These are phyloP conservation scores for Sinocyclocheilus grahami DNA, from an alignment of 2,113 vertebrate species.

Conservation along the genomic window DNA sequence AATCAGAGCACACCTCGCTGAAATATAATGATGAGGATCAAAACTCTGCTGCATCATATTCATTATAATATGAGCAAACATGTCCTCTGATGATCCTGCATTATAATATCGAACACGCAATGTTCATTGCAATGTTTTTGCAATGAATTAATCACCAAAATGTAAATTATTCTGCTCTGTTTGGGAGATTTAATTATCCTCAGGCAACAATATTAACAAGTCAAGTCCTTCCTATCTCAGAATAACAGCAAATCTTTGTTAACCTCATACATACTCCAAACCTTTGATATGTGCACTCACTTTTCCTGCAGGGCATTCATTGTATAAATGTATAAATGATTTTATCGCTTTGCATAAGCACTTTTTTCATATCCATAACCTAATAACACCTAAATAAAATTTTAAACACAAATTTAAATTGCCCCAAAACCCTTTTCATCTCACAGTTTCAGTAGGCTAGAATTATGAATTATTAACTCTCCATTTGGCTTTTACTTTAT, in stretches of 20 bases:
- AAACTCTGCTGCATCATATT: conserved; percentile 2
- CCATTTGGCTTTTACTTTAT: conserved; percentile 40
- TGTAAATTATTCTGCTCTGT: conserved; percentile 24
- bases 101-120: neutral
- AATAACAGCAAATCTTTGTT: conserved; percentile 28
- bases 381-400: conserved; percentile 43
- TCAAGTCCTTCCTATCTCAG: conserved; percentile 24
- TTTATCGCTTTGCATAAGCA: conserved; percentile 22
- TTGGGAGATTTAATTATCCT: conserved; percentile 2
- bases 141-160: conserved; percentile 11
- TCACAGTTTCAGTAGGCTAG: conserved; percentile 26
- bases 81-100: neutral
- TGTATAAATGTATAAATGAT: conserved; percentile 22
- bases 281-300: conserved; percentile 32
- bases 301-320: conserved; percentile 19
- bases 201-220: conserved; percentile 22
- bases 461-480: conserved; percentile 53
- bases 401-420: conserved; percentile 35
- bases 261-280: conserved; percentile 9
- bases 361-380: conserved; percentile 16
- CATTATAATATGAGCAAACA: neutral
- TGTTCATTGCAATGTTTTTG: neutral
- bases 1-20: neutral
- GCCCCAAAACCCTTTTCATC: conserved; percentile 21
- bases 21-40: neutral